Evolutionary conservation across 2,113 vertebrate genomes (phyloP).

Genomic region (Hyaena hyaena): DNA sequence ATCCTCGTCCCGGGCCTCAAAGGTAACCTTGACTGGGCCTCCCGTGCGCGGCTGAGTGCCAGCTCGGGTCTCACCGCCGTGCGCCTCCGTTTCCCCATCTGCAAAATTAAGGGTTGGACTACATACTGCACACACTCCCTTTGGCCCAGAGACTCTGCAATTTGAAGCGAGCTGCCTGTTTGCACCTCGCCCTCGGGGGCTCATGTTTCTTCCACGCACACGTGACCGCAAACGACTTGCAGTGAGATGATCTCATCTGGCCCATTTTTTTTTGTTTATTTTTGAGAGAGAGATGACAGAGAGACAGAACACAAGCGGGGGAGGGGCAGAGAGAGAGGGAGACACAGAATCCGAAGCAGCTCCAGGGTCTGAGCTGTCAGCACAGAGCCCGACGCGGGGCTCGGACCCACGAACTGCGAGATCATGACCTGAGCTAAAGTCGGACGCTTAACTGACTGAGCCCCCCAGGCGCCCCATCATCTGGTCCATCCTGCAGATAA

Average conservation of each 20-base stretch:
- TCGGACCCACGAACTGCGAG: fast-evolving
- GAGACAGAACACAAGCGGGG: too few species aligned
- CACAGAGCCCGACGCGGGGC: too few species aligned
- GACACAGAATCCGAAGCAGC: too few species aligned
- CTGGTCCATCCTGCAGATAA: not conserved
- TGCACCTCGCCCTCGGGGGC: not conserved
- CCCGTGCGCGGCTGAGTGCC: fast-evolving
- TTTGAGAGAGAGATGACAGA: too few species aligned
- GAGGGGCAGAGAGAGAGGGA: too few species aligned
- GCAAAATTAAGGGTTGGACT: not conserved
- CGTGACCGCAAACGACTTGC: fast-evolving
- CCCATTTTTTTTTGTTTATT: not conserved
- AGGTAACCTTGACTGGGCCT: conserved; percentile 86
- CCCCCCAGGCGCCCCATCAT: too few species aligned
- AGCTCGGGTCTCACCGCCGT: fast-evolving
- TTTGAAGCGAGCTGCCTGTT: fast-evolving
- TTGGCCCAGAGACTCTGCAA: not conserved
- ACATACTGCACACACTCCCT: fast-evolving
- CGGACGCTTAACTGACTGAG: too few species aligned
- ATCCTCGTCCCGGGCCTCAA: conserved; percentile 98
- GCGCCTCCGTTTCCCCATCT: not conserved
- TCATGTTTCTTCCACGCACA: fast-evolving
- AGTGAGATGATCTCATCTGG: not conserved
- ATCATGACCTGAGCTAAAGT: too few species aligned
- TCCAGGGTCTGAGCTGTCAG: too few species aligned